These are phyloP conservation scores for Campylorhamphus procurvoides DNA, from an alignment of 2,113 vertebrate species.

Conservation along the genomic window DNA sequence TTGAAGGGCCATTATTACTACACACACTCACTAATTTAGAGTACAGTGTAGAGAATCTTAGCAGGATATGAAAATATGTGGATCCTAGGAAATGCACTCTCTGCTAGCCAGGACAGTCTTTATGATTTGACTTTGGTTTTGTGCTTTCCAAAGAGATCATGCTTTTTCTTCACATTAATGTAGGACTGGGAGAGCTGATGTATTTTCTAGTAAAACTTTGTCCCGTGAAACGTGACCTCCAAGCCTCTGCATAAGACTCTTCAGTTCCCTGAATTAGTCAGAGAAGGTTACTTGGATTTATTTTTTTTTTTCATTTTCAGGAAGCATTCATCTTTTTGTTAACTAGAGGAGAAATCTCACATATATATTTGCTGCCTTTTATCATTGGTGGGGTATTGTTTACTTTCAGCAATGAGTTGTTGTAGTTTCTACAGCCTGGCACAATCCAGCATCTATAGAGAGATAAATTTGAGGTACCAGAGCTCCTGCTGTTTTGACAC, in stretches of 20 bases:
- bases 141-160: not conserved
- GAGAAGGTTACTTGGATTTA: not conserved
- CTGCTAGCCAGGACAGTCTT: not conserved
- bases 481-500: not conserved
- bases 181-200: not conserved
- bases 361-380: not conserved
- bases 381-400: not conserved
- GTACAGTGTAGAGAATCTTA: not conserved
- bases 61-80: not conserved
- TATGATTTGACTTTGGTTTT: not conserved
- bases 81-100: not conserved
- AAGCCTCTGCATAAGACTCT: not conserved
- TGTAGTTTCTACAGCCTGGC: not conserved
- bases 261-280: not conserved
- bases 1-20: not conserved
- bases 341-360: not conserved
- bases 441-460: not conserved
- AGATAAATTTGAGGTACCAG: not conserved
- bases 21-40: not conserved
- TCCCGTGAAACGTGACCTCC: not conserved
- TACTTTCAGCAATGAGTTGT: not conserved
- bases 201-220: not conserved
- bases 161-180: not conserved
- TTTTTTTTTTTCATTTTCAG: not conserved
- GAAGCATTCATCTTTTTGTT: not conserved